Evolutionary conservation across 2,797 vertebrate species (phyloP).

Genomic region (Molothrus ater): DNA sequence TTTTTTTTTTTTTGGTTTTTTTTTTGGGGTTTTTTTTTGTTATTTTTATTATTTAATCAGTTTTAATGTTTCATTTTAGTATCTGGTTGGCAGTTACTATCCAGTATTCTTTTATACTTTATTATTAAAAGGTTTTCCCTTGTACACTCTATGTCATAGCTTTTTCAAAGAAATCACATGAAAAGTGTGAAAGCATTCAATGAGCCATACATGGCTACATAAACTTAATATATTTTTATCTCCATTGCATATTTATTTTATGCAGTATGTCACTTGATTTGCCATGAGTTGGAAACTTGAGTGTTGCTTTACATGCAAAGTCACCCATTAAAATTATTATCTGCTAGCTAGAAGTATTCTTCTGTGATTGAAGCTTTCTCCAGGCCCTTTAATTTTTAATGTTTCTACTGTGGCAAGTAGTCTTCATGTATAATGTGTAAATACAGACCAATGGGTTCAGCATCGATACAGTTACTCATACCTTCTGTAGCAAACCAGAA

Average conservation of each 20-base stretch:
- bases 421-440: not conserved
- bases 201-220: not conserved
- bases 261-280: not conserved
- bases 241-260: conserved; percentile 10
- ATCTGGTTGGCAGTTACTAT: conserved; percentile 51
- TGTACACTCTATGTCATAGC: not conserved
- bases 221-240: conserved; percentile 43
- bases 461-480: not conserved
- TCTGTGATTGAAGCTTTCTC: not conserved
- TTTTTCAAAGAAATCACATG: conserved; percentile 30
- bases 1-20: not conserved
- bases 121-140: conserved; percentile 14
- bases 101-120: conserved; percentile 4
- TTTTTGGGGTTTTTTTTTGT: not conserved
- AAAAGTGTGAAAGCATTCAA: conserved; percentile 49
- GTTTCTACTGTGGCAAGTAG: not conserved
- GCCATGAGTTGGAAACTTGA: not conserved
- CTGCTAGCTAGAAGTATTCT: not conserved
- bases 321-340: not conserved
- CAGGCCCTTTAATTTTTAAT: not conserved
- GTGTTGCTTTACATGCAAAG: not conserved
- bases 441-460: not conserved
- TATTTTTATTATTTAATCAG: conserved; percentile 10
- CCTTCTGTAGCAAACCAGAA: not conserved
- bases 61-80: conserved; percentile 35